These are phyloP conservation scores for Acronicta psi DNA, from an alignment of 2,888 invertebrate species.

Conservation along the genomic window DNA sequence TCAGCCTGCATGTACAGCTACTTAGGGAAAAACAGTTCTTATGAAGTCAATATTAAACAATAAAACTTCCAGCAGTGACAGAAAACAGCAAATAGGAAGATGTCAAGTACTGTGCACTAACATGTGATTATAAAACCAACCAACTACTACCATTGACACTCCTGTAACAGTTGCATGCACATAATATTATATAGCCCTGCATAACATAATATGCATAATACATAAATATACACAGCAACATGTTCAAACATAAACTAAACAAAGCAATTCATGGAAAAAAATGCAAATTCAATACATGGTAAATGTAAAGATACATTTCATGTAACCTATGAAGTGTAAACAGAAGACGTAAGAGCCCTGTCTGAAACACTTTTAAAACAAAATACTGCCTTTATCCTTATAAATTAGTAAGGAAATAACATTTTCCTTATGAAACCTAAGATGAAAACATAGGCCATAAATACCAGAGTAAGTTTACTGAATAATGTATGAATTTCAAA, in stretches of 20 bases:
- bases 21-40: too few relatives aligned
- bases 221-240: slow-evolving; percentile 23
- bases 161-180: slow-evolving; percentile 46
- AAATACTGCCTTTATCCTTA: slow-evolving; percentile 1
- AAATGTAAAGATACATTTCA: slow-evolving; percentile 18
- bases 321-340: slow-evolving; percentile 2
- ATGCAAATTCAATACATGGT: slow-evolving; percentile 18
- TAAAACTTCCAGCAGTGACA: slow-evolving; percentile 21
- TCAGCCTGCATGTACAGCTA: too few relatives aligned
- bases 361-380: too few relatives aligned
- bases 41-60: not conserved
- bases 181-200: slow-evolving; percentile 20
- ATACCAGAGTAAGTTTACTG: not conserved
- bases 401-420: not conserved
- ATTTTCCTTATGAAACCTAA: not conserved
- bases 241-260: slow-evolving; percentile 23
- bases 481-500: not conserved
- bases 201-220: slow-evolving; percentile 34
- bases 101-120: slow-evolving; percentile 39
- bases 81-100: slow-evolving; percentile 33
- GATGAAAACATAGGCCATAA: not conserved
- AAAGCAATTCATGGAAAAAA: slow-evolving; percentile 32
- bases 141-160: slow-evolving; percentile 51
- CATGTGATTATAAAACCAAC: slow-evolving; percentile 25
- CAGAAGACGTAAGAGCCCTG: slow-evolving; percentile 1